Conservation (phyloP, 2,113 vertebrate genomes). For the Podarcis cretensis region DNA sequence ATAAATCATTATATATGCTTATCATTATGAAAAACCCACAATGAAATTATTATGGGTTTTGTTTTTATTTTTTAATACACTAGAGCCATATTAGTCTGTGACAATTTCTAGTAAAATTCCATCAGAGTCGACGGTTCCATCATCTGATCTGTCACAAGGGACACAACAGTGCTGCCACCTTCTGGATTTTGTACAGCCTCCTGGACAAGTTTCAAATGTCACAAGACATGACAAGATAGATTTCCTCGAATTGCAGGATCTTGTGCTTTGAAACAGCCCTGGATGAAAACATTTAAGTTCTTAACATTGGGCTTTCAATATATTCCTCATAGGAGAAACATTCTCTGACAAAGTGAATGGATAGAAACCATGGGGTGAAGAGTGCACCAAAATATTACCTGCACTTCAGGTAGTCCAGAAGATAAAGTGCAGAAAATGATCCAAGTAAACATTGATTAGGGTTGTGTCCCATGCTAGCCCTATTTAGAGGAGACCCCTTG, state of each 20-base stretch:
- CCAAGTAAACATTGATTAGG: too few relatives aligned
- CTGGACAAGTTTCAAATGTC: neutral
- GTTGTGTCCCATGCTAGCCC: too few relatives aligned
- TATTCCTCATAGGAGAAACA: neutral
- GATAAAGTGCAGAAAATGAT: too few relatives aligned
- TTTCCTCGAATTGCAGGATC: neutral
- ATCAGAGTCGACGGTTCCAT: neutral
- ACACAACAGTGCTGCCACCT: conserved; percentile 27
- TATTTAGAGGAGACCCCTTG: too few relatives aligned
- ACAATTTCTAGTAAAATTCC: neutral
- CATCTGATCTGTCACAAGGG: neutral
- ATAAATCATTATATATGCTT: too few relatives aligned
- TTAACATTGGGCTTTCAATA: neutral
- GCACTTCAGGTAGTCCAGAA: too few relatives aligned
- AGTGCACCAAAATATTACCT: too few relatives aligned
- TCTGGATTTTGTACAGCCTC: neutral
- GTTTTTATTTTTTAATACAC: neutral
- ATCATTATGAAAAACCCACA: neutral
- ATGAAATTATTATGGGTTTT: neutral
- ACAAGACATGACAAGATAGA: neutral
- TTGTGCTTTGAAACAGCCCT: neutral
- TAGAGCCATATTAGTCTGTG: neutral
- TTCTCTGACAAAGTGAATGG: neutral
- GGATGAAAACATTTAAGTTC: neutral
- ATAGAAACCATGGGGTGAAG: too few relatives aligned